These are phyloP conservation scores for Poeciliopsis prolifica DNA, from an alignment of 2,113 vertebrate species.

Conservation along the genomic window DNA sequence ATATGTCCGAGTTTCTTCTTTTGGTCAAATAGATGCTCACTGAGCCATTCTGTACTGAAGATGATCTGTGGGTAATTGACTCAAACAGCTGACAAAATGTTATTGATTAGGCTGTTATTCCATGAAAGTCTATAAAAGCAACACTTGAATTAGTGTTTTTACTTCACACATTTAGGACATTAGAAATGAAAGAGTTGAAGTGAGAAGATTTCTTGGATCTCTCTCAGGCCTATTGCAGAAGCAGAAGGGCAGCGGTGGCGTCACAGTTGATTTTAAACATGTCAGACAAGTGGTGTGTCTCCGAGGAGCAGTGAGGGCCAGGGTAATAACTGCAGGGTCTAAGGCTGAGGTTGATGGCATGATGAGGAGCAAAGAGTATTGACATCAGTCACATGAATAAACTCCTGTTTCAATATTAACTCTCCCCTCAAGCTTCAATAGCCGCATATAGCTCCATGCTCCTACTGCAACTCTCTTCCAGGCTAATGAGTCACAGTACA, in stretches of 20 bases:
- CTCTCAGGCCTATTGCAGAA: conserved; percentile 12
- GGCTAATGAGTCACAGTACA: conserved; percentile 52
- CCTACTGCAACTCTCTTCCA: conserved; percentile 55
- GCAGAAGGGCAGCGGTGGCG: not conserved
- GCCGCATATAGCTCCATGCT: conserved; percentile 42
- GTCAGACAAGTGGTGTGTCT: conserved; percentile 20
- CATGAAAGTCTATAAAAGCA: not conserved
- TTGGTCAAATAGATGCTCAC: not conserved
- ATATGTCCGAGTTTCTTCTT: not conserved
- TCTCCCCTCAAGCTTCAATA: conserved; percentile 35
- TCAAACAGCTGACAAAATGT: not conserved
- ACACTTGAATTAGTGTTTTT: not conserved
- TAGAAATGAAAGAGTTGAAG: not conserved
- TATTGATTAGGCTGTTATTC: not conserved
- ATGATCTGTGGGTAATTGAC: not conserved
- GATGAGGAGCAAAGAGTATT: conserved; percentile 17
- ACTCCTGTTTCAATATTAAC: conserved; percentile 34
- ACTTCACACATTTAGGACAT: not conserved
- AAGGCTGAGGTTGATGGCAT: conserved; percentile 26
- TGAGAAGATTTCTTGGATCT: conserved; percentile 16
- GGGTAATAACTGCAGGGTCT: conserved; percentile 22
- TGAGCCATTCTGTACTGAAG: not conserved
- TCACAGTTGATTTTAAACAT: conserved; percentile 9
- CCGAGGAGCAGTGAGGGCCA: conserved; percentile 23
- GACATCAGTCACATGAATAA: conserved; percentile 31